A percentile compares a stretch with the other conserved stretches of the same genome.
Evolutionary conservation across 1,140 invertebrate genomes (phyloP).

Genomic region (Colletes gigas): DNA sequence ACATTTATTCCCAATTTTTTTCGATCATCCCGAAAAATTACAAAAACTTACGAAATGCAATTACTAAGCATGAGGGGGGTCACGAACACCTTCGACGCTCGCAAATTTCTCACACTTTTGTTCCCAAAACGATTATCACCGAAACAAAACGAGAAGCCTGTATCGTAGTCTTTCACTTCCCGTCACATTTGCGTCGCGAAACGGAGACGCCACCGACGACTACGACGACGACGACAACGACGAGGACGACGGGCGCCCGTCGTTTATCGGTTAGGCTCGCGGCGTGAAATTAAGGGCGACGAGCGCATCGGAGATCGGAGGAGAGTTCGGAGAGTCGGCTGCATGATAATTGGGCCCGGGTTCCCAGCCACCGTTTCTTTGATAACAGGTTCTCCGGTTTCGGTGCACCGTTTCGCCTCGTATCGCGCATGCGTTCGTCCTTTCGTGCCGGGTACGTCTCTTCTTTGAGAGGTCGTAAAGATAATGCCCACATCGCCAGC

Average conservation of each 20-base stretch:
- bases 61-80: too few species aligned
- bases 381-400: constrained; percentile 71
- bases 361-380: constrained; percentile 68
- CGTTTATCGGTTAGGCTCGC: background rate
- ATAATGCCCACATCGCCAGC: constrained; percentile 72
- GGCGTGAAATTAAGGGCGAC: constrained; percentile 30
- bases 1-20: too few species aligned
- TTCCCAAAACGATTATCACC: too few species aligned
- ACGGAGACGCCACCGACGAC: constrained; percentile 2
- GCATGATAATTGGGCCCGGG: constrained; percentile 68
- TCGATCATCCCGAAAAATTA: too few species aligned
- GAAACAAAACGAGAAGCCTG: too few species aligned
- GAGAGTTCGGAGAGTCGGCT: constrained; percentile 35
- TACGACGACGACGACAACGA: background rate
- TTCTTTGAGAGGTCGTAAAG: constrained; percentile 72
- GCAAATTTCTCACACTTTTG: too few species aligned
- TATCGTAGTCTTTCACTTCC: too few species aligned
- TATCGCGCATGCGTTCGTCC: constrained; percentile 63
- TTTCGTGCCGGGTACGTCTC: constrained; percentile 48
- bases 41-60: too few species aligned
- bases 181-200: background rate
- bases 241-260: too few species aligned
- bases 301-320: constrained; percentile 20
- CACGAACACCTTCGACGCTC: too few species aligned
- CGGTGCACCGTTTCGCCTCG: constrained; percentile 46